Conservation (phyloP, 2,888 invertebrate genomes). For the Aphrophora alni region DNA sequence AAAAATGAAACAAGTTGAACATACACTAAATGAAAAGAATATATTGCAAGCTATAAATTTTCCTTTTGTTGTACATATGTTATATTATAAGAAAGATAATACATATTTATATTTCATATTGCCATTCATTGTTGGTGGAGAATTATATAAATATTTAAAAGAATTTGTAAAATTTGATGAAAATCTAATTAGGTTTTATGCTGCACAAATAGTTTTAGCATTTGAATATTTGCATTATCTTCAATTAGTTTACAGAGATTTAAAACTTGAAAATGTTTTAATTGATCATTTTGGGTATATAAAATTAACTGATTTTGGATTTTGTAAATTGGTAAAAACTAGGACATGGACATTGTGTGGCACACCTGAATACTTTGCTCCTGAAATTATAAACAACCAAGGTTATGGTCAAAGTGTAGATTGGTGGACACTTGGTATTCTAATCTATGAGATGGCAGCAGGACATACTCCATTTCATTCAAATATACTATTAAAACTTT, state of each 20-base stretch:
- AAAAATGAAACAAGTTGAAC: too few species aligned
- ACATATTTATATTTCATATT: conserved; percentile 83
- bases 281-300: conserved; percentile 79
- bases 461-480: neutral
- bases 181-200: conserved; percentile 74
- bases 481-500: too few species aligned
- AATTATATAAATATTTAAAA: conserved; percentile 82
- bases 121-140: conserved; percentile 86
- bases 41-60: conserved; percentile 86
- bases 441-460: neutral
- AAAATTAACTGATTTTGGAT: conserved; percentile 89
- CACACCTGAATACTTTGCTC: conserved; percentile 67
- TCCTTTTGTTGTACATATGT: conserved; percentile 87
- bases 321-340: conserved; percentile 73
- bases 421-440: neutral
- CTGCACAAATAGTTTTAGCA: conserved; percentile 88
- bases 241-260: conserved; percentile 87
- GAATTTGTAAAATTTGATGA: conserved; percentile 66
- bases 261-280: conserved; percentile 92
- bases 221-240: conserved; percentile 91
- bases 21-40: conserved; percentile 70
- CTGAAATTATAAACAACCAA: conserved; percentile 54
- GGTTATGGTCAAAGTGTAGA: neutral
- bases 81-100: conserved; percentile 86
- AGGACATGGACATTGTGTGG: conserved; percentile 64